A percentile compares a stretch with the other conserved stretches of the same genome.
Evolutionary conservation across 1,140 invertebrate species (phyloP).

Genomic region (Drosophila mayri): DNA sequence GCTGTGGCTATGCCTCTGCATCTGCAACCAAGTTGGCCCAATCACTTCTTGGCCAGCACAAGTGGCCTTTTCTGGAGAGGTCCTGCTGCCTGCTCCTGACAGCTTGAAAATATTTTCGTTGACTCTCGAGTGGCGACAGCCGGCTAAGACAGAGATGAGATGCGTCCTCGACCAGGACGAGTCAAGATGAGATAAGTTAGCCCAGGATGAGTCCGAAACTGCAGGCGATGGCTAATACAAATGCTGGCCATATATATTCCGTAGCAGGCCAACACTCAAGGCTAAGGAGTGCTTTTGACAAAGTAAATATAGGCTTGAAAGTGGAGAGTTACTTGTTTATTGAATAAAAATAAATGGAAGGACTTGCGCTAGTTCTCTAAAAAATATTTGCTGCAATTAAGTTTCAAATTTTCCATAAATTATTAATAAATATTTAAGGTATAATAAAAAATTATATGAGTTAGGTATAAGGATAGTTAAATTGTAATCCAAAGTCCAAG

Average conservation of each 20-base stretch:
- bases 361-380: no score
- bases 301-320: slow-evolving; percentile 1
- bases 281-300: neutral
- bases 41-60: slow-evolving; percentile 40
- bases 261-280: slow-evolving; percentile 29
- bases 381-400: no score
- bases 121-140: slow-evolving; percentile 63
- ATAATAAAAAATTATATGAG: no score
- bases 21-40: slow-evolving; percentile 46
- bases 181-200: slow-evolving; percentile 11
- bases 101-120: slow-evolving; percentile 72
- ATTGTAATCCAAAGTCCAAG: no score
- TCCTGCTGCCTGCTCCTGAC: slow-evolving; percentile 53
- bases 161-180: slow-evolving; percentile 38
- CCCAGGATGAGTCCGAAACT: slow-evolving; percentile 12
- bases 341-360: neutral
- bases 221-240: slow-evolving; percentile 70
- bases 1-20: slow-evolving; percentile 6
- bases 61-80: slow-evolving; percentile 25
- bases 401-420: no score
- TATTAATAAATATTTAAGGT: neutral
- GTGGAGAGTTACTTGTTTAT: neutral
- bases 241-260: slow-evolving; percentile 65
- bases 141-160: slow-evolving; percentile 57
- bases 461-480: no score